These are phyloP conservation scores for Volucella inanis DNA, from an alignment of 2,888 invertebrate genomes.

Conservation along the genomic window DNA sequence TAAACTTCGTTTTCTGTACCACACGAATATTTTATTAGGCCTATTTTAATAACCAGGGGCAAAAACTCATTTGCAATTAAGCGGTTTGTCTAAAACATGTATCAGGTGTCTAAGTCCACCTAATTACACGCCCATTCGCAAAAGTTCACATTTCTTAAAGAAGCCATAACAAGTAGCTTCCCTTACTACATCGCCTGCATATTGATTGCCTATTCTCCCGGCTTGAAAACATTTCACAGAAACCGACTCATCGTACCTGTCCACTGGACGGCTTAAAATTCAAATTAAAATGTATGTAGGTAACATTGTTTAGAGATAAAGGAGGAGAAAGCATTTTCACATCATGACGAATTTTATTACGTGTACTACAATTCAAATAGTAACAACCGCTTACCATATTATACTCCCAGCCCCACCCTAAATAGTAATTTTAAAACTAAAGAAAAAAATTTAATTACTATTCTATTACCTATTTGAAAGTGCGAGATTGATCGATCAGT, in stretches of 20 bases:
- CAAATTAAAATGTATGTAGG: conserved; percentile 29
- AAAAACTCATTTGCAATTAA: background rate
- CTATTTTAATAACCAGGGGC: too few relatives aligned
- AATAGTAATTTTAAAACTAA: conserved; percentile 22
- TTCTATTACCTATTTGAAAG: conserved; percentile 28
- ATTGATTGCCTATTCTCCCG: conserved; percentile 19
- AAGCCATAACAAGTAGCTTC: conserved; percentile 23
- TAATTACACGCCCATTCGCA: conserved; percentile 49
- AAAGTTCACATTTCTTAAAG: conserved; percentile 34
- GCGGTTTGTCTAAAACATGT: background rate
- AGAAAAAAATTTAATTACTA: conserved; percentile 28
- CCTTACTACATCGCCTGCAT: conserved; percentile 37
- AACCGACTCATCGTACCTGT: background rate
- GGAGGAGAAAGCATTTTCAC: conserved; percentile 56
- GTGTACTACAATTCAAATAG: conserved; percentile 51
- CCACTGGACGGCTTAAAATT: background rate
- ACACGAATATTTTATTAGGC: too few relatives aligned
- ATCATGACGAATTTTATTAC: conserved; percentile 29
- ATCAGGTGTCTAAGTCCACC: conserved; percentile 34
- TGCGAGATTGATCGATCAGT: background rate
- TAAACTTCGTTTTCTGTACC: too few relatives aligned
- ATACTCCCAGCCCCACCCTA: background rate
- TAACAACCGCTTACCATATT: background rate
- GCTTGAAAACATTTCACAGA: conserved; percentile 32
- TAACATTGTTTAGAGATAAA: conserved; percentile 22